Conservation (phyloP, 2,113 vertebrate species). For the Riparia riparia region DNA sequence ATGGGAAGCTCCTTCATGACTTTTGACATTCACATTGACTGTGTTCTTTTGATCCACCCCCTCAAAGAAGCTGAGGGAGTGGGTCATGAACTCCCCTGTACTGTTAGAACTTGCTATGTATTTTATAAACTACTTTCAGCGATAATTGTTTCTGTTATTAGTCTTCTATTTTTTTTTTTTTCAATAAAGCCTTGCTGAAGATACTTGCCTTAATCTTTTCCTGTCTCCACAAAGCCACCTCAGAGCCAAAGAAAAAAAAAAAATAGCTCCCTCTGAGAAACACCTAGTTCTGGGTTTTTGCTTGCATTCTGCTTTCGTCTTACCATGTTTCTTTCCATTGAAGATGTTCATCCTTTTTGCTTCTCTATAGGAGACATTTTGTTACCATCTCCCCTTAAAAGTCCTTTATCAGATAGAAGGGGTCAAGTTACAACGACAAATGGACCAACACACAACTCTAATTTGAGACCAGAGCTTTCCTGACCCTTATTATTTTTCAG, state of each 20-base stretch:
- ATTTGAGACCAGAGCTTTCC: not conserved
- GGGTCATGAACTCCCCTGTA: not conserved
- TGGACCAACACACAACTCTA: not conserved
- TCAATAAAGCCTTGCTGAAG: not conserved
- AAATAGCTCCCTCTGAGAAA: not conserved
- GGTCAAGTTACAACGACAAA: not conserved
- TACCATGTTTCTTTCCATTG: not conserved
- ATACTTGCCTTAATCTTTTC: not conserved
- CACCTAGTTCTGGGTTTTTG: not conserved
- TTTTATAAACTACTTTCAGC: not conserved
- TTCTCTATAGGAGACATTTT: not conserved
- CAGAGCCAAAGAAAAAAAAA: not conserved
- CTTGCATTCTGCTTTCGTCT: not conserved
- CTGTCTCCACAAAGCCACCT: not conserved
- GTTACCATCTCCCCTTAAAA: not conserved
- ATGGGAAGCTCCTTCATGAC: not conserved
- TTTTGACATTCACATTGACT: not conserved
- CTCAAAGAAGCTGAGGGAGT: not conserved
- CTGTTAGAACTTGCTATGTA: not conserved
- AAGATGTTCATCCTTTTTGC: not conserved
- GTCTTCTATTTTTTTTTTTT: not conserved
- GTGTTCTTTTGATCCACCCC: not conserved
- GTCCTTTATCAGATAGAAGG: not conserved
- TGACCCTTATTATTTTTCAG: slow-evolving; percentile 7
- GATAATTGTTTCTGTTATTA: not conserved